Conservation (phyloP, 2,888 invertebrate genomes). For the Monochamus alternatus region DNA sequence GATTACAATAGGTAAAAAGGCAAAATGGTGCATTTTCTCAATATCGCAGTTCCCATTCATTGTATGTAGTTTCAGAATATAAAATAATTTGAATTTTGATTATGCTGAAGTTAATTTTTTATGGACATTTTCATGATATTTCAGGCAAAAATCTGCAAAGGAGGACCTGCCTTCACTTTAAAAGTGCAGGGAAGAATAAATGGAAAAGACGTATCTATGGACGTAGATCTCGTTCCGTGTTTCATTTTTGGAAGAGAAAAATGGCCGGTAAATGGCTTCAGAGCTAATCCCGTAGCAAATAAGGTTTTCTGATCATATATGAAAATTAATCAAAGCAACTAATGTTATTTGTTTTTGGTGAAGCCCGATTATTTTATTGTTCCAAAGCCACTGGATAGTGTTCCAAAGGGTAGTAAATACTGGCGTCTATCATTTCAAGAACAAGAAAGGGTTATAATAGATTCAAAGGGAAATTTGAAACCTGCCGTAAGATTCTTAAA, state of each 20-base stretch:
- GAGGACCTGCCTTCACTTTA: conserved; percentile 74
- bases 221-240: conserved; percentile 74
- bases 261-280: conserved; percentile 69
- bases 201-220: conserved; percentile 63
- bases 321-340: background rate
- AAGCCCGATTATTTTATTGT: conserved; percentile 72
- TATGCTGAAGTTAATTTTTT: no score
- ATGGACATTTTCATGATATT: conserved; percentile 53
- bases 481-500: conserved; percentile 71
- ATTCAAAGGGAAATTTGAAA: conserved; percentile 70
- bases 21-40: no score
- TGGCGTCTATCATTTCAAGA: conserved; percentile 77
- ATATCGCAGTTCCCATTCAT: no score
- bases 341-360: conserved; percentile 26
- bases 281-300: conserved; percentile 54
- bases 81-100: no score
- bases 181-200: conserved; percentile 58
- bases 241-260: conserved; percentile 71
- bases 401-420: conserved; percentile 62
- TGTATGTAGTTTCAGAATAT: no score
- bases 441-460: conserved; percentile 73
- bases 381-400: conserved; percentile 71
- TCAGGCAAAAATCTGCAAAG: conserved; percentile 67
- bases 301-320: conserved; percentile 43
- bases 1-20: no score